A percentile compares a stretch with the other conserved stretches of the same genome.
phyloP scores from a whole-genome alignment of 2,888 invertebrate genomes.

The Nipponacmea schrenckii region DNA sequence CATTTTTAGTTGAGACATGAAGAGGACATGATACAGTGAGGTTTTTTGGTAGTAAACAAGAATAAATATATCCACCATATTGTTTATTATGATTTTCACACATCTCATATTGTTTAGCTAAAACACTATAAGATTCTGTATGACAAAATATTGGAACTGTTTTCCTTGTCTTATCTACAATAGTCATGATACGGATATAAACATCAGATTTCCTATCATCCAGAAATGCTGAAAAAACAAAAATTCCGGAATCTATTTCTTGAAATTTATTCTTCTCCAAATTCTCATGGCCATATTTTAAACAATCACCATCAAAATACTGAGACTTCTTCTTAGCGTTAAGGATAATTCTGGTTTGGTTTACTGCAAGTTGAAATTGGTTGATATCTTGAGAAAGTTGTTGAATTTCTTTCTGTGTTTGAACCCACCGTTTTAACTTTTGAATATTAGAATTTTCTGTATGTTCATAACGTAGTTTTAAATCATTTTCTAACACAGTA shows the following conservation, averaged over 20 bases:
- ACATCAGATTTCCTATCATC: conserved; percentile 46
- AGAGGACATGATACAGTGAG: conserved; percentile 28
- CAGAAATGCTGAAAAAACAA: conserved; percentile 57
- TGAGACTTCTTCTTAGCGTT: conserved; percentile 1
- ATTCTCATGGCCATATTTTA: conserved; percentile 3
- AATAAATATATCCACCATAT: conserved; percentile 57
- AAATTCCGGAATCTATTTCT: conserved; percentile 31
- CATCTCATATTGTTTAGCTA: conserved; percentile 49
- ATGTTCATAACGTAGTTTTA: not conserved
- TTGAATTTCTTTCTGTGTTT: conserved; percentile 14
- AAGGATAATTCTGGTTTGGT: conserved; percentile 10
- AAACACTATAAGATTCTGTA: conserved; percentile 1
- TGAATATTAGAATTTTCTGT: conserved; percentile 6
- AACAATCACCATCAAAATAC: not conserved
- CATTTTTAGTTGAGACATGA: conserved; percentile 16
- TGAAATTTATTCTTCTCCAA: conserved; percentile 36
- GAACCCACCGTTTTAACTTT: conserved; percentile 18
- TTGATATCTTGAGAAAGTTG: conserved; percentile 15
- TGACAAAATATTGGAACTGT: conserved; percentile 39
- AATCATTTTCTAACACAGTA: conserved; percentile 5
- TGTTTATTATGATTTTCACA: conserved; percentile 58
- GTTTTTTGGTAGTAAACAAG: conserved; percentile 43
- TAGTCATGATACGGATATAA: conserved; percentile 43
- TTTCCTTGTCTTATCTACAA: conserved; percentile 35
- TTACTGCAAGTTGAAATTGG: conserved; percentile 12